These are phyloP conservation scores for Sisyra nigra DNA, from an alignment of 2,888 invertebrate species.

Conservation along the genomic window DNA sequence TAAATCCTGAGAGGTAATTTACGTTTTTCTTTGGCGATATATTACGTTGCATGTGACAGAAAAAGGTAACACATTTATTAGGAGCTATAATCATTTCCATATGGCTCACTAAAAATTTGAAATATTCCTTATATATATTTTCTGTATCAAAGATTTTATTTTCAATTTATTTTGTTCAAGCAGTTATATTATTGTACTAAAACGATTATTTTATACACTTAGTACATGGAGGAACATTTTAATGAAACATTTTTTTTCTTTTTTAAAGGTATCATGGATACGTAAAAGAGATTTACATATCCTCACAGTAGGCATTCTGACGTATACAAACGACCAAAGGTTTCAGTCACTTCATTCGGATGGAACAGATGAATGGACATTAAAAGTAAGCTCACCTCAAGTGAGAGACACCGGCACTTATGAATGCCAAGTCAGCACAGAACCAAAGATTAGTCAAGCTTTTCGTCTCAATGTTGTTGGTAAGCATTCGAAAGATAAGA, in stretches of 20 bases:
- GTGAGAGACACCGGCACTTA: constrained; percentile 51
- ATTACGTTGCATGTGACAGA: too few species aligned
- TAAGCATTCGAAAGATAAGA: constrained; percentile 28
- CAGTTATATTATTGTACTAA: too few species aligned
- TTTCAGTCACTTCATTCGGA: constrained; percentile 54
- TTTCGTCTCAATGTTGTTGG: constrained; percentile 62
- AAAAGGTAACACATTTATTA: too few species aligned
- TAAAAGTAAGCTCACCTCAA: constrained; percentile 52
- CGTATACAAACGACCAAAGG: constrained; percentile 57
- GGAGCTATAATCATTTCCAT: too few species aligned
- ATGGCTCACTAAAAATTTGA: too few species aligned
- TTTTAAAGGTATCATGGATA: constrained; percentile 71
- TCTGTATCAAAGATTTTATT: too few species aligned
- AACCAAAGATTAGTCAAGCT: constrained; percentile 61
- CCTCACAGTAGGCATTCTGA: constrained; percentile 52
- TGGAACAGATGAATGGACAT: constrained; percentile 55
- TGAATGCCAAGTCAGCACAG: constrained; percentile 64
- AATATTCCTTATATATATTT: too few species aligned
- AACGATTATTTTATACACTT: not conserved
- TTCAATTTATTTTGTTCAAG: too few species aligned
- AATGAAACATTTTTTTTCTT: constrained; percentile 9
- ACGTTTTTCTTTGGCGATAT: too few species aligned
- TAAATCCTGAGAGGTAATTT: too few species aligned
- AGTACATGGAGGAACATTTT: not conserved
- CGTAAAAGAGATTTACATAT: constrained; percentile 68